Evolutionary conservation across 2,113 vertebrate species (phyloP).

Genomic region (Onychostruthus taczanowskii): DNA sequence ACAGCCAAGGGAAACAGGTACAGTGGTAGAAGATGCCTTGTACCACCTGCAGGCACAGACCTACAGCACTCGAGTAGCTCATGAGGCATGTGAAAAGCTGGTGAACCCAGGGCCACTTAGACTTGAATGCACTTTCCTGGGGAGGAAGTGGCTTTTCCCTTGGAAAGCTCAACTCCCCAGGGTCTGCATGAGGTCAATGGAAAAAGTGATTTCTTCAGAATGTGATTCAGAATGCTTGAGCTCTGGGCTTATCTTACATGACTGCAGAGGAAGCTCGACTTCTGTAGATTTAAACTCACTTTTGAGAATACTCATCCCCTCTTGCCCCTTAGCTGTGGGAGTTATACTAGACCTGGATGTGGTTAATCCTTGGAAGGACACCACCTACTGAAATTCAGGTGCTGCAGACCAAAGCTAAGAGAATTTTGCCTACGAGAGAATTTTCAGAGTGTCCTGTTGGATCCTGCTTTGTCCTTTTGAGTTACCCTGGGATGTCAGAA

Average conservation of each 20-base stretch:
- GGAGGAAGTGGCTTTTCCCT: conserved; percentile 61
- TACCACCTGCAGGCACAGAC: conserved; percentile 32
- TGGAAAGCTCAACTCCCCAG: conserved; percentile 47
- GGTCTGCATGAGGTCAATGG: conserved; percentile 48
- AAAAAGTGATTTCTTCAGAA: conserved; percentile 55
- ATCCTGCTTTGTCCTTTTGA: not conserved
- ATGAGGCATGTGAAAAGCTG: not conserved
- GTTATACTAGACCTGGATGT: not conserved
- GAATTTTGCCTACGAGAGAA: not conserved
- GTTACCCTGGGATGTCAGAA: not conserved
- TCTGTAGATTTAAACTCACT: not conserved
- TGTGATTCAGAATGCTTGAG: conserved; percentile 15
- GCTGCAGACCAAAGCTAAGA: not conserved
- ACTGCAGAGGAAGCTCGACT: not conserved
- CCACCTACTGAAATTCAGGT: not conserved
- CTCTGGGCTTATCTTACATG: not conserved
- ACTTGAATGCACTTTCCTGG: conserved; percentile 32
- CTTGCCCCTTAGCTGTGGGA: not conserved
- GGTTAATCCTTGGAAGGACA: not conserved
- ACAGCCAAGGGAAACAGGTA: conserved; percentile 34
- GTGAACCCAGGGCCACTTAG: not conserved
- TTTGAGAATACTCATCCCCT: not conserved
- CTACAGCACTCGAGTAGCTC: not conserved
- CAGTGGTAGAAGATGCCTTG: not conserved
- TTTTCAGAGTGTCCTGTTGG: not conserved